These are phyloP conservation scores for Alcedo atthis DNA, from an alignment of 2,797 vertebrate genomes.

Conservation along the genomic window DNA sequence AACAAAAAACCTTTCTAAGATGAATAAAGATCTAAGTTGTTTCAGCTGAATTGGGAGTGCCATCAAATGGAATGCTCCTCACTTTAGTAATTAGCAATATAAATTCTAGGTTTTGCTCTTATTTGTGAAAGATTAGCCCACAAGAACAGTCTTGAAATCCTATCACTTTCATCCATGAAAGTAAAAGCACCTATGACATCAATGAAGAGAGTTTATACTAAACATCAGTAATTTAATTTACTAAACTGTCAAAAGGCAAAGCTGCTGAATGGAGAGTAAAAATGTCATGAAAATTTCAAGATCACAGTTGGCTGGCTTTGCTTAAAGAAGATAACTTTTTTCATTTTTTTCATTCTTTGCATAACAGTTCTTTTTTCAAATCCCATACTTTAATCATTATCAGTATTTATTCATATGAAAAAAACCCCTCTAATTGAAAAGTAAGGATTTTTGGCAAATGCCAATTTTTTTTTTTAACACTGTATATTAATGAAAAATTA, in stretches of 20 bases:
- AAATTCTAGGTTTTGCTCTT: not conserved
- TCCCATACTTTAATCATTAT: not conserved
- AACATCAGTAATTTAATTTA: not conserved
- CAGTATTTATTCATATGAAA: not conserved
- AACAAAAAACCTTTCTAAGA: not conserved
- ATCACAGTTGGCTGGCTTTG: not conserved
- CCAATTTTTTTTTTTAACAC: not conserved
- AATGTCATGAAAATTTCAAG: not conserved
- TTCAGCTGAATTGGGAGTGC: not conserved
- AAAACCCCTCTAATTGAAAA: not conserved
- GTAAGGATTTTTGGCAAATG: not conserved
- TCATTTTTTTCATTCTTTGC: not conserved
- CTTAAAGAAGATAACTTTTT: not conserved
- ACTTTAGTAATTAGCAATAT: not conserved
- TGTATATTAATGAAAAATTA: not conserved
- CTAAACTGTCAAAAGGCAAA: not conserved
- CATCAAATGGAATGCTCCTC: not conserved
- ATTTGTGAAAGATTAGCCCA: not conserved
- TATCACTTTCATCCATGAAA: not conserved
- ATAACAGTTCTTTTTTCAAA: not conserved
- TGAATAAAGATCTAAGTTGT: not conserved
- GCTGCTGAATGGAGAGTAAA: not conserved
- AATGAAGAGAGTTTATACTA: not conserved
- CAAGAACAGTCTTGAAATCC: not conserved
- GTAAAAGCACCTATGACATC: not conserved